Base-by-base conservation (phyloP, 1,140 invertebrate species). In the Hyposmocoma kahamanoa region DNA sequence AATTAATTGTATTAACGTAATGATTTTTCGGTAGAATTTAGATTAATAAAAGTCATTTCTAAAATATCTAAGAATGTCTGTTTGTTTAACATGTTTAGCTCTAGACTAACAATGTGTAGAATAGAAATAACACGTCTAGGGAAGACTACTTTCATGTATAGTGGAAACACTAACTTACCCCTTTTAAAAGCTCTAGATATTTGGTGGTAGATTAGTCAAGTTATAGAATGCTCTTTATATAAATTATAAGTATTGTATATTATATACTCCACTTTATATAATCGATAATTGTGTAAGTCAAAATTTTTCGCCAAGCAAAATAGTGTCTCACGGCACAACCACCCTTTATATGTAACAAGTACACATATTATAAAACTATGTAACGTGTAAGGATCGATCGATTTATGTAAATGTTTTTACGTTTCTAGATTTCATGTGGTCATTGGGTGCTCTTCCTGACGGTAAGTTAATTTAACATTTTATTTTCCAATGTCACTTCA, bases 371-470 rank as follows among this genome's bases (percentile, higher is more conserved):
- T 70, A 63, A 55, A n/a, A n/a, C n/a, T n/a, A n/a, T 66, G 50
- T 80, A 77, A 80, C 57, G 61, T 80, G 58, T 78, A 84, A 82
- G 78, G 66, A 81, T 84, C 70, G 82, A 68, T 84, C 80, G 78
- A 84, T 82, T 85, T 85, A 85, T 84, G 80, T 81, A 84, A 82
- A 82, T 90, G 88, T 91, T 89, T 93, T 91, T 90, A 89, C 90
- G 89, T 90, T 94, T 93, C 89, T 94, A 97, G 95, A 97, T 95
- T 96, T 97, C 92, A 96, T 97, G 93, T 97, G 96, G 96, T 96
- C 95, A 88, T 91, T 97, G 92, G 95, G 95, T 92, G 95, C 95
- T 90, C 93, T 97, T 90, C 95, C 95, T 89, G 95, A 97, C 90
- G 95, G 96, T 97, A 91, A 94, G 94, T 93, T 71, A 41, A 62